Evolutionary conservation across 1,140 invertebrate genomes (phyloP).

Genomic region (Probaryconus sp.): DNA sequence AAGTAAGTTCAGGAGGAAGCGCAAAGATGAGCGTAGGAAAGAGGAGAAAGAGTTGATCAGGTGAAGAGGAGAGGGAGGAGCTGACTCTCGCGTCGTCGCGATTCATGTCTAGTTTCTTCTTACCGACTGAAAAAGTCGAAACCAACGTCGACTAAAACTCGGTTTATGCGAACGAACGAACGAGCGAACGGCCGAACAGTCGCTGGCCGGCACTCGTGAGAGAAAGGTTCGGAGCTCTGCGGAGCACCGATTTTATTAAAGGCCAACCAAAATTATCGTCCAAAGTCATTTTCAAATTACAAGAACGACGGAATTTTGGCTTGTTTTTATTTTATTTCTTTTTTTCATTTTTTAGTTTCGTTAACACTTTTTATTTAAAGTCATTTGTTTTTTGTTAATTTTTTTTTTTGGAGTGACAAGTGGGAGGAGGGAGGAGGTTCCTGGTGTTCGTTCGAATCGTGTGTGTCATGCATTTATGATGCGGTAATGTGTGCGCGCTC

Average conservation of each 20-base stretch:
- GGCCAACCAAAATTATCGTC: too few relatives aligned
- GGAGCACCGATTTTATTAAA: too few relatives aligned
- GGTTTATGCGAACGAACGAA: not conserved
- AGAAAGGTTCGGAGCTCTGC: conserved; percentile 8
- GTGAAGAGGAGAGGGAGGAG: conserved; percentile 49
- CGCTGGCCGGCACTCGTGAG: conserved; percentile 52
- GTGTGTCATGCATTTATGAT: conserved; percentile 19
- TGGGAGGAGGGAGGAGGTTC: too few relatives aligned
- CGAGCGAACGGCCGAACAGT: conserved; percentile 32
- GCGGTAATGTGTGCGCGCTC: conserved; percentile 50
- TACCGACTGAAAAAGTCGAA: conserved; percentile 54
- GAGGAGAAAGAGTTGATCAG: conserved; percentile 32
- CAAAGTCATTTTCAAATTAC: too few relatives aligned
- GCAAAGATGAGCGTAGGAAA: not conserved
- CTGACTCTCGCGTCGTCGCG: conserved; percentile 33
- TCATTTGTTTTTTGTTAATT: too few relatives aligned
- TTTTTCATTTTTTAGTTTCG: not conserved
- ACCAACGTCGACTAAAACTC: conserved; percentile 18
- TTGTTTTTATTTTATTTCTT: too few relatives aligned
- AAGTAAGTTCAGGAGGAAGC: not conserved
- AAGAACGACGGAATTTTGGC: too few relatives aligned
- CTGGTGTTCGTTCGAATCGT: conserved; percentile 14
- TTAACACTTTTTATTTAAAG: not conserved
- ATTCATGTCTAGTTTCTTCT: conserved; percentile 40
- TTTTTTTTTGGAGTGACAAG: too few relatives aligned